Evolutionary conservation across 2,113 vertebrate species (phyloP).

Genomic region (Perca flavescens): DNA sequence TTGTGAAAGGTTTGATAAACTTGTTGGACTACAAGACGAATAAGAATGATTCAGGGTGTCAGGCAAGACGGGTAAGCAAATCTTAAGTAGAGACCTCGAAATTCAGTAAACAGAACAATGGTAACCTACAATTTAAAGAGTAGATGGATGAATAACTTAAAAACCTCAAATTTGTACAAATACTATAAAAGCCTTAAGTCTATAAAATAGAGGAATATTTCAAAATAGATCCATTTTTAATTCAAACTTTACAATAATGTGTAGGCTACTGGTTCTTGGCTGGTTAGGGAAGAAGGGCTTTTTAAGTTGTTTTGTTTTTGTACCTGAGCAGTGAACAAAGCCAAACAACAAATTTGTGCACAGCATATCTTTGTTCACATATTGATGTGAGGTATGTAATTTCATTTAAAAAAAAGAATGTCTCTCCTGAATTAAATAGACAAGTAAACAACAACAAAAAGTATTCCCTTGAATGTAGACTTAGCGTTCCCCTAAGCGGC

Average conservation of each 20-base stretch:
- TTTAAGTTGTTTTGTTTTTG: conserved; percentile 22
- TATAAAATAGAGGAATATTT: conserved; percentile 83
- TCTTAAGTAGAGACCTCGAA: conserved; percentile 30
- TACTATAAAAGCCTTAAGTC: conserved; percentile 80
- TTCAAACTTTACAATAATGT: conserved; percentile 78
- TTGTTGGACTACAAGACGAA: conserved; percentile 58
- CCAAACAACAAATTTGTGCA: conserved; percentile 66
- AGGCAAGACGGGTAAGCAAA: conserved; percentile 40
- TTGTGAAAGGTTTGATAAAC: conserved; percentile 33
- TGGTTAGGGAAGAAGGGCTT: conserved; percentile 57
- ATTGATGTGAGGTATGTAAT: conserved; percentile 68
- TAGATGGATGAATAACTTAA: conserved; percentile 77
- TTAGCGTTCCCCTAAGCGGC: conserved; percentile 65
- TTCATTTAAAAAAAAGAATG: conserved; percentile 24
- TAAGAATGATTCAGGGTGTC: conserved; percentile 64
- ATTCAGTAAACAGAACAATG: conserved; percentile 49
- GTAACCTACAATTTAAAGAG: conserved; percentile 59
- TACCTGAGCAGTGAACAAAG: conserved; percentile 79
- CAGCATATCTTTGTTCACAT: conserved; percentile 62
- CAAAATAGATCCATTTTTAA: conserved; percentile 79
- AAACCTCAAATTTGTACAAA: conserved; percentile 79
- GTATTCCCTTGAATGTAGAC: conserved; percentile 65
- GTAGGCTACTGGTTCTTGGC: conserved; percentile 70
- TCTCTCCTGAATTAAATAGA: conserved; percentile 68
- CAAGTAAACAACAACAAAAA: conserved; percentile 56